Evolutionary conservation across 1,140 invertebrate species (phyloP).

Genomic region (Papilio polyxenes): DNA sequence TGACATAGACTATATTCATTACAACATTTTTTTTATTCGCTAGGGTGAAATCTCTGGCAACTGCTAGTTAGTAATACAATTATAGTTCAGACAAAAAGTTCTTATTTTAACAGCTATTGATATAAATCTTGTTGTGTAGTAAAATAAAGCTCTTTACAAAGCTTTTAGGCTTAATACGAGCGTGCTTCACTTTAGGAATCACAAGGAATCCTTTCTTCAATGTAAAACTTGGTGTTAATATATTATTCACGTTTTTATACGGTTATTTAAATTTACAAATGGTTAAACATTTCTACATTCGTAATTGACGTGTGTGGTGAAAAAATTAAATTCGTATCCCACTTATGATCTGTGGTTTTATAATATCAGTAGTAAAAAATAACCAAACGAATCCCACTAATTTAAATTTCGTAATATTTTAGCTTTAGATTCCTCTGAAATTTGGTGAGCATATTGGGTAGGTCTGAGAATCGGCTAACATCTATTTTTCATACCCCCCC

Average conservation of each 20-base stretch:
- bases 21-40: no score
- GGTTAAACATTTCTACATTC: not conserved
- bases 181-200: not conserved
- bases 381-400: not conserved
- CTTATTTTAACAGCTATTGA: no score
- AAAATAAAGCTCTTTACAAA: slow-evolving; percentile 15
- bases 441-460: no score
- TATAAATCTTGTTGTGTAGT: not conserved
- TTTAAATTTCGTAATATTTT: not conserved
- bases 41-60: no score
- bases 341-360: not conserved
- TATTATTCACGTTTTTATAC: slow-evolving; percentile 11
- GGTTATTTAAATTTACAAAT: not conserved
- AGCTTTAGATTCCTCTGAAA: no score
- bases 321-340: not conserved
- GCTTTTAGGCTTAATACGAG: slow-evolving; percentile 17
- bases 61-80: no score
- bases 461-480: no score
- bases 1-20: no score
- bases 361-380: no score
- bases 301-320: not conserved
- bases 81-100: no score
- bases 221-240: slow-evolving; percentile 8
- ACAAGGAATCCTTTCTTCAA: not conserved
- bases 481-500: no score